Evolutionary conservation across 2,888 invertebrate genomes (phyloP).

Genomic region (Biston stratarius): DNA sequence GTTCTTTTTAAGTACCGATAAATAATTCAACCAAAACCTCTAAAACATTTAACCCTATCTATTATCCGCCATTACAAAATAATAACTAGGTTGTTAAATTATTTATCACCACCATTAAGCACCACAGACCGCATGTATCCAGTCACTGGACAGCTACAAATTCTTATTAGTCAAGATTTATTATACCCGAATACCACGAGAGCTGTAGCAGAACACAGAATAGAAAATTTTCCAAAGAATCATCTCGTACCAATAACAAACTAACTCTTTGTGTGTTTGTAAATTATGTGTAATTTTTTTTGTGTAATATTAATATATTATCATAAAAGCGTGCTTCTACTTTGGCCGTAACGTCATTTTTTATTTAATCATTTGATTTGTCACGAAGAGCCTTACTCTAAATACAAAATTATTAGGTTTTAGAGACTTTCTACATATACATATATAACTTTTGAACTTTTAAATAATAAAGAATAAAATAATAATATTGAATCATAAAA

Average conservation of each 20-base stretch:
- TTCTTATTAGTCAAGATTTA: conserved; percentile 55
- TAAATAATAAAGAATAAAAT: no score
- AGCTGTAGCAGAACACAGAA: conserved; percentile 31
- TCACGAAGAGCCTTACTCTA: no score
- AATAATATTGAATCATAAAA: no score
- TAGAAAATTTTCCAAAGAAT: background rate
- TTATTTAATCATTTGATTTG: no score
- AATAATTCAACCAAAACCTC: background rate
- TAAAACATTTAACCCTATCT: conserved; percentile 3
- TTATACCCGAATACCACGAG: conserved; percentile 46
- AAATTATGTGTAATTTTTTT: no score
- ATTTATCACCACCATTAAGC: conserved; percentile 31
- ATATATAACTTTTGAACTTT: no score
- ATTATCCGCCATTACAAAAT: conserved; percentile 2
- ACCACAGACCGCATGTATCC: conserved; percentile 30
- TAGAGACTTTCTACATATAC: no score
- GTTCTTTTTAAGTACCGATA: background rate
- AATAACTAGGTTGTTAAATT: conserved; percentile 37
- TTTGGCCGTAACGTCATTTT: no score
- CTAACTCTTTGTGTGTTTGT: no score
- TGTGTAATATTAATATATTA: no score
- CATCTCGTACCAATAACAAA: background rate
- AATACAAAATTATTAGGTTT: background rate
- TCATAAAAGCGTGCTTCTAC: no score
- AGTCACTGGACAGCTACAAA: conserved; percentile 44